Conservation (phyloP, 2,797 vertebrate genomes). For the Dryobates pubescens region DNA sequence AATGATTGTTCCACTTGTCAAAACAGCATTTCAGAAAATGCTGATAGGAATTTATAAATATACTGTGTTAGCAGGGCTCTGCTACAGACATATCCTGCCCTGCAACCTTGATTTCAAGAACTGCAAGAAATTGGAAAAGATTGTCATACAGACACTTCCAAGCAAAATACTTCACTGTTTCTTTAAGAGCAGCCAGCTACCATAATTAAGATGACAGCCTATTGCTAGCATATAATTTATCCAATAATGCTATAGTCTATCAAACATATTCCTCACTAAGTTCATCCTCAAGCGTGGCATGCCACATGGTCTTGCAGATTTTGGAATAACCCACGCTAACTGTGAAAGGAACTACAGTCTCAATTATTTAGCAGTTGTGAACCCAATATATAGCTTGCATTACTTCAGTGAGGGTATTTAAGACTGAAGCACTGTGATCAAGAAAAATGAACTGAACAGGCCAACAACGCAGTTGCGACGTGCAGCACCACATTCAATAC, state of each 20-base stretch:
- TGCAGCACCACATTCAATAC: neutral
- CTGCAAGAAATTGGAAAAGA: neutral
- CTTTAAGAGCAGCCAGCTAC: neutral
- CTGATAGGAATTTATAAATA: neutral
- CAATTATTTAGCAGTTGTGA: neutral
- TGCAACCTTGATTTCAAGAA: neutral
- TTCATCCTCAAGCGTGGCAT: neutral
- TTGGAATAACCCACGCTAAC: neutral
- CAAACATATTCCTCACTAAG: neutral
- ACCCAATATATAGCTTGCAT: neutral
- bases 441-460: neutral
- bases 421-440: neutral
- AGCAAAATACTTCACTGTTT: neutral
- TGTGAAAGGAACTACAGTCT: neutral
- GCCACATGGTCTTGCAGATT: neutral
- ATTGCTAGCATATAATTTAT: neutral
- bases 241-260: neutral
- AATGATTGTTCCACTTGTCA: neutral
- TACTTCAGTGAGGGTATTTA: neutral
- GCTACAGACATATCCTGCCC: neutral
- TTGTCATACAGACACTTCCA: neutral
- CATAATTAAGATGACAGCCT: neutral
- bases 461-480: neutral
- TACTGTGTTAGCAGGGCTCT: neutral
- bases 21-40: conserved; percentile 1